Percentiles rank a stretch among this genome's conserved stretches.
These are phyloP conservation scores for Pelochelys cantorii DNA, from an alignment of 2,797 vertebrate species.

Conservation along the genomic window DNA sequence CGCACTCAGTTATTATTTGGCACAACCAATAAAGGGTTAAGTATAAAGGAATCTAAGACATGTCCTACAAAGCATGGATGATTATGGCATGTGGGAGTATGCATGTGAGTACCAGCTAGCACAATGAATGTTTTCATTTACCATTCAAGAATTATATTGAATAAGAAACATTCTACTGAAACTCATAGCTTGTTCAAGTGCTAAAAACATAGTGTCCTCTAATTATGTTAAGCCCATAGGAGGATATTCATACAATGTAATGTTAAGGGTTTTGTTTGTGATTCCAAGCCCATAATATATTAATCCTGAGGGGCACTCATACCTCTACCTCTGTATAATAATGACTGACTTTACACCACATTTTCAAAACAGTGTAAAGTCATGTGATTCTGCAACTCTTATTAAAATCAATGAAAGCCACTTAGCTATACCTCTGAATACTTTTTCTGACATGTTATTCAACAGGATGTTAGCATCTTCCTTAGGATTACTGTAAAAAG, in stretches of 20 bases:
- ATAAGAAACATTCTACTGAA: background rate
- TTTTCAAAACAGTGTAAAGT: background rate
- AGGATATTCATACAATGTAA: background rate
- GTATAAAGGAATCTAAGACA: background rate
- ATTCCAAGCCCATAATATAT: background rate
- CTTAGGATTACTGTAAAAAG: too few relatives aligned
- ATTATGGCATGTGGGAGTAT: background rate
- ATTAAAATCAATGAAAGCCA: background rate
- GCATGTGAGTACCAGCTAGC: background rate
- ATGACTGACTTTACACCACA: background rate
- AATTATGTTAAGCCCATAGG: background rate
- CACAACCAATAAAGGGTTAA: background rate
- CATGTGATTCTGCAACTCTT: background rate
- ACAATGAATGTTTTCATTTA: background rate
- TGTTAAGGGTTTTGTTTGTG: background rate
- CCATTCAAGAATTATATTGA: background rate
- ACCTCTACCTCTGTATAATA: background rate
- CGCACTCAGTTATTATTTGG: background rate
- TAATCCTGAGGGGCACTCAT: background rate
- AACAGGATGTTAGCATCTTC: background rate
- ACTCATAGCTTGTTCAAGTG: background rate
- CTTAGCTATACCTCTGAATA: background rate
- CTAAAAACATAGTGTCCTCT: background rate
- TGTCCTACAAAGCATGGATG: background rate
- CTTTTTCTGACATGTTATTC: background rate